Evolutionary conservation across 2,113 vertebrate species (phyloP).

Genomic region (Jacana jacana): DNA sequence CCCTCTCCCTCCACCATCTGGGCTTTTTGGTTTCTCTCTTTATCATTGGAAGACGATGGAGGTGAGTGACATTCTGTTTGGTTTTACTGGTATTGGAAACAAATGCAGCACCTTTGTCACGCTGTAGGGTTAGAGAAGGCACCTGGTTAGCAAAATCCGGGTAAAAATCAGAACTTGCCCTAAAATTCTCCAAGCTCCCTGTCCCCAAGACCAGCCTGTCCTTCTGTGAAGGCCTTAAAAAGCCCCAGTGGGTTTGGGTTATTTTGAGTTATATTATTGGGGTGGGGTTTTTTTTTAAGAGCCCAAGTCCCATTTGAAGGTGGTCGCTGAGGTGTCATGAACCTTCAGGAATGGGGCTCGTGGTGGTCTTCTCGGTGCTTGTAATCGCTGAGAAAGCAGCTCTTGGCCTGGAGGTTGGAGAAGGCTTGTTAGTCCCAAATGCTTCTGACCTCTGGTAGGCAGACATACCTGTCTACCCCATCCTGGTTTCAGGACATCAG

Average conservation of each 20-base stretch:
- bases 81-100: neutral
- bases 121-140: neutral
- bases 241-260: neutral
- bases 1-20: neutral
- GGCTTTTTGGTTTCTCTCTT: neutral
- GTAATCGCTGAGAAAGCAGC: neutral
- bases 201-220: neutral
- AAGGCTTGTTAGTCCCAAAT: neutral
- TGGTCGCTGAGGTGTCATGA: neutral
- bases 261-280: too few relatives aligned
- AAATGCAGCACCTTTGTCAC: neutral
- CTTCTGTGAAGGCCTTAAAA: neutral
- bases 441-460: neutral
- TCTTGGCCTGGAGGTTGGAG: neutral
- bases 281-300: neutral
- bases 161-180: neutral
- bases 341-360: neutral
- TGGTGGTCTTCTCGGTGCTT: neutral
- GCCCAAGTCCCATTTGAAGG: neutral
- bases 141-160: neutral
- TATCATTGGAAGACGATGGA: neutral
- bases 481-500: neutral
- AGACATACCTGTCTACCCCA: too few relatives aligned
- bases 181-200: neutral
- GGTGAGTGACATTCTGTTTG: conserved; percentile 50